Evolutionary conservation across 37 sponge, comb jelly and placozoan genomes (phyloP).

Genomic region (Lycopodina hypogea): DNA sequence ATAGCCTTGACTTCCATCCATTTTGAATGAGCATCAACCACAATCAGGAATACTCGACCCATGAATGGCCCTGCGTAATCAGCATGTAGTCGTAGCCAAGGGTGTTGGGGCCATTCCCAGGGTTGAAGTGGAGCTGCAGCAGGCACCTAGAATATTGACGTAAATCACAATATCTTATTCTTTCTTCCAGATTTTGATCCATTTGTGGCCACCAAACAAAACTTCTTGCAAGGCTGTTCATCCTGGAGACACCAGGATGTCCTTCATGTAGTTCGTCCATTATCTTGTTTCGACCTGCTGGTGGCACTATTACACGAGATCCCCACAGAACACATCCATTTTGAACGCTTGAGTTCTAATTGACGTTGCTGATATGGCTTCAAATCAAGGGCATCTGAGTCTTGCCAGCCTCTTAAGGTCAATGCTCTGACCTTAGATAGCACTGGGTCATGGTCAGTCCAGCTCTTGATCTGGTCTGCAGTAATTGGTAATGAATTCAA

Average conservation of each 20-base stretch:
- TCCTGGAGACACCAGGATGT: conserved; percentile 25
- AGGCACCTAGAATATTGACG: neutral
- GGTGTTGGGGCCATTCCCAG: too few species aligned
- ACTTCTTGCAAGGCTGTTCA: conserved; percentile 31
- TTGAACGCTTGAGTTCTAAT: conserved; percentile 22
- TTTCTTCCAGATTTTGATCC: conserved; percentile 8
- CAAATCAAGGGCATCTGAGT: neutral
- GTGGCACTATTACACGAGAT: conserved; percentile 4
- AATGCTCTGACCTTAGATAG: conserved; percentile 6
- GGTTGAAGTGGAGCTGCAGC: neutral
- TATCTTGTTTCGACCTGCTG: neutral
- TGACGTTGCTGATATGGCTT: neutral
- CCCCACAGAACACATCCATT: conserved; percentile 33
- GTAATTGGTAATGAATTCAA: conserved; percentile 4
- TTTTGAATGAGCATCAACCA: too few species aligned
- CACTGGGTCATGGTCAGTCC: conserved; percentile 28
- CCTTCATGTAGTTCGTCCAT: conserved; percentile 12
- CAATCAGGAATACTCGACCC: too few species aligned
- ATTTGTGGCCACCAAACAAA: conserved; percentile 50
- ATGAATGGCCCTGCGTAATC: too few species aligned
- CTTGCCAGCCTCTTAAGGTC: neutral
- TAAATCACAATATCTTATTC: neutral
- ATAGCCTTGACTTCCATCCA: too few species aligned
- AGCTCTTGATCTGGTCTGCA: conserved; percentile 9
- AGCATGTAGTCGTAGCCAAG: too few species aligned